Base-by-base conservation (phyloP, 2,113 vertebrate genomes). In the Piprites chloris region DNA sequence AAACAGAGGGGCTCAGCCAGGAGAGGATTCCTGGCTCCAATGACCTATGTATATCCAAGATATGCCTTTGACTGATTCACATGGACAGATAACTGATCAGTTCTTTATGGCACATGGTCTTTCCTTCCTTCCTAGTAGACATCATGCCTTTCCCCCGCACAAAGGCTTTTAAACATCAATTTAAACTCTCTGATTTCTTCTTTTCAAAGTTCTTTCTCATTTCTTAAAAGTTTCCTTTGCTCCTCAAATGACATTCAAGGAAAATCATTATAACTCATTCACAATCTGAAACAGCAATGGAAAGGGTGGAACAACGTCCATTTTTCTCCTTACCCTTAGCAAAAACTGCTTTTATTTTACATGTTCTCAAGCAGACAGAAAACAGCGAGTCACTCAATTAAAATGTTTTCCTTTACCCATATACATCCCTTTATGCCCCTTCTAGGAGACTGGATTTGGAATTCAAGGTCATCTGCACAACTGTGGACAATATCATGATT, bases 1-100 rank as follows among this genome's bases (percentile, higher is more conserved):
- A 82, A 79, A 67, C 7, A 80, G 16, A 44, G 28, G 35, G 33
- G 23, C 75, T 65, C 41, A 73, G 11, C 27, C 33, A 75, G 62
- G n/a, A 65, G 30, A 35, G 37, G 11, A 32, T 39, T 91, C n/a
- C 56, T 59, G 30, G 12, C 18, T 91, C 11, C 39, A 55, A 1
- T 5, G 30, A 9, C 37, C 42, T 62, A 13, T 0, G 0, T 21
- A 9, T 23, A n/a, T 4, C 28, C 7, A 72, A 71, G 22, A 44
- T 13, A 23, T 32, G 24, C 28, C 47, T 94, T 58, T 87, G 49
- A 44, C 10, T 47, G n/a, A 47, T 66, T 59, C 67, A 27, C 41
- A n/a, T 1, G 15, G 75, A 46, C 24, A 94, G 42, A 32, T 41
- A 86, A 78, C 9, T 10, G 17, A 39, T 9, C 52, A 62, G 18